Evolutionary conservation across 2,888 invertebrate genomes (phyloP), one percentile per base, ranked within the genome.

Genomic region (Sussaba pulchella): DNA sequence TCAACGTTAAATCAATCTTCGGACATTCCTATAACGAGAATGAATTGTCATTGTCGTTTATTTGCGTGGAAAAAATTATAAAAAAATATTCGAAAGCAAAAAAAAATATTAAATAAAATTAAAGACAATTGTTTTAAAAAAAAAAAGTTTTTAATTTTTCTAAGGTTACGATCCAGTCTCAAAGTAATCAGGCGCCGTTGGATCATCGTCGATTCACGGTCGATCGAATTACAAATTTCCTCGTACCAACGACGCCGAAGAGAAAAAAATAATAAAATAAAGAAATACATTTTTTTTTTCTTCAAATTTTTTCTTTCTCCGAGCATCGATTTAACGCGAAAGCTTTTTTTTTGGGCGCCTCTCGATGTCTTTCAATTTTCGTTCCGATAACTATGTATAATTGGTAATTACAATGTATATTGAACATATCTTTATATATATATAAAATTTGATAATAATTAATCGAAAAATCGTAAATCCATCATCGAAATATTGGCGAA

Each of bases 401-500:
- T 78, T 83, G 80, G 63, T 78, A 78, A 78, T 78, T 78, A 84
- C 76, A 86, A 83, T 88, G 86, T 83, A 86, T 85, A 76, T 82
- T 82, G 75, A 77, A 78, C 80, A 63, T 80, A 77, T 76, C 50
- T 78, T 52, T 74, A 85, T 86, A 83, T 85, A 69, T 84, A 84
- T 85, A 85, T 84, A 86, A 82, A 84, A 86, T 86, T 86, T 85
- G 85, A 85, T 87, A 86, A 85, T 83, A 75, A 77, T 85, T 88
- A 87, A 82, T 84, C 50, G 26, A 52, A 76, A 86, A 84, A 80
- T 85, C 84, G 84, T 87, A 84, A 82, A 88, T 78, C 88, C 87
- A 86, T 86, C 87, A 87, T 83, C 75, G 78, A 83, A 83, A 85
- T 86, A 88, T 88, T 87, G 87, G 85, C 86, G 87, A 85, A 85